These are phyloP conservation scores for Clanis bilineata DNA, from an alignment of 2,888 invertebrate genomes.

Conservation along the genomic window DNA sequence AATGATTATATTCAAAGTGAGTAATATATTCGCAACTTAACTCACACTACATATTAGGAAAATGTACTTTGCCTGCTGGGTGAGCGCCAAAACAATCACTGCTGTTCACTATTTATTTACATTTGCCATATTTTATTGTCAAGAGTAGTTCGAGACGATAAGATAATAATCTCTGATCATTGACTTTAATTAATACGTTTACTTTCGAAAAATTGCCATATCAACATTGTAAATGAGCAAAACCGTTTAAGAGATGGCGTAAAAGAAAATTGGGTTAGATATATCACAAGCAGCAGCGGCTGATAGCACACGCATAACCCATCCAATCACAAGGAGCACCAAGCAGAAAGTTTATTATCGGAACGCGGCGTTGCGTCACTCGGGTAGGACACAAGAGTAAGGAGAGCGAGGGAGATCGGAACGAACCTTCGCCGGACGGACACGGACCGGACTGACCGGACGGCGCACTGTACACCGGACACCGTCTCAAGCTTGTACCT, in stretches of 20 bases:
- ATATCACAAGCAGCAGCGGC: slow-evolving; percentile 63
- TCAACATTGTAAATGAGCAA: slow-evolving; percentile 1
- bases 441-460: slow-evolving; percentile 31
- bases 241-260: slow-evolving; percentile 50
- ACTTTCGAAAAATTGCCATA: neutral
- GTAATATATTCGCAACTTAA: slow-evolving; percentile 14
- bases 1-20: neutral
- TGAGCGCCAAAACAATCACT: slow-evolving; percentile 77
- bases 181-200: slow-evolving; percentile 14
- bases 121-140: slow-evolving; percentile 26
- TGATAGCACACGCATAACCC: slow-evolving; percentile 78
- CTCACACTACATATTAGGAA: slow-evolving; percentile 54
- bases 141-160: slow-evolving; percentile 22
- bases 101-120: slow-evolving; percentile 76
- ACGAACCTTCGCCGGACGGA: slow-evolving; percentile 32
- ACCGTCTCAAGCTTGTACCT: slow-evolving; percentile 51
- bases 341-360: slow-evolving; percentile 77
- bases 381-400: slow-evolving; percentile 51
- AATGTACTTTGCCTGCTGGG: slow-evolving; percentile 74
- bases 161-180: slow-evolving; percentile 37
- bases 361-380: slow-evolving; percentile 63
- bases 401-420: slow-evolving; percentile 40
- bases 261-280: slow-evolving; percentile 72
- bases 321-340: slow-evolving; percentile 74
- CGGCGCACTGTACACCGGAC: slow-evolving; percentile 35